phyloP scores from a whole-genome alignment of 2,797 vertebrate species.

The Notamacropus eugenii region DNA sequence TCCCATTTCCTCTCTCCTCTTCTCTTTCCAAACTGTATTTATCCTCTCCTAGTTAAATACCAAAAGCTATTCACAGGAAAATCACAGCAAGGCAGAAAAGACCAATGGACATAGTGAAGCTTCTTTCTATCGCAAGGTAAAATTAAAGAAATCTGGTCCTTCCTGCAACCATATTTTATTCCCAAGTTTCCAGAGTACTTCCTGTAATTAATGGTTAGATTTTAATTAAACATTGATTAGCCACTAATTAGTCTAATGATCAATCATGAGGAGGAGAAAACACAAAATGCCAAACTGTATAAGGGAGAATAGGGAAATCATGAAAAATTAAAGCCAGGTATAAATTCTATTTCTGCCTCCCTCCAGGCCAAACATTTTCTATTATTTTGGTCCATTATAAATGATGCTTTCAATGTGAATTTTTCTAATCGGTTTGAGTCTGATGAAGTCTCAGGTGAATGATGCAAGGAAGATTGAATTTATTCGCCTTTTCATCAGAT shows the following conservation, averaged over 20 bases:
- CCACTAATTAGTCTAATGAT: conserved; percentile 93
- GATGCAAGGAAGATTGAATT: conserved; percentile 84
- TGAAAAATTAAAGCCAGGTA: conserved; percentile 86
- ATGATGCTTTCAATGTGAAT: conserved; percentile 86
- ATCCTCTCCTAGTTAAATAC: neutral
- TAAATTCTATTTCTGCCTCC: conserved; percentile 84
- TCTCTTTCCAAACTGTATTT: neutral
- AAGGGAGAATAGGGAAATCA: conserved; percentile 73
- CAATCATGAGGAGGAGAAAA: conserved; percentile 88
- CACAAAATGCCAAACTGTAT: conserved; percentile 85
- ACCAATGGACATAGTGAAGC: neutral
- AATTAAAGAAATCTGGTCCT: conserved; percentile 44
- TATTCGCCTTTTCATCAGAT: conserved; percentile 86
- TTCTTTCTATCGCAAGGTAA: neutral
- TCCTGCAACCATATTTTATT: conserved; percentile 66
- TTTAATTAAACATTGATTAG: conserved; percentile 96
- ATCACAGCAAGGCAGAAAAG: neutral
- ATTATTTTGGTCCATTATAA: conserved; percentile 87
- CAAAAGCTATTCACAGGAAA: neutral
- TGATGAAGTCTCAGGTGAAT: conserved; percentile 86
- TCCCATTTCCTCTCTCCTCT: neutral
- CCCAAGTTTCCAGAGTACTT: conserved; percentile 84
- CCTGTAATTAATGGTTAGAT: conserved; percentile 91
- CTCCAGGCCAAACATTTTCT: conserved; percentile 83
- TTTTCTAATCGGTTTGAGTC: conserved; percentile 87